These are phyloP conservation scores for Lasioglossum villosulum DNA, from an alignment of 2,888 invertebrate genomes.

Conservation along the genomic window DNA sequence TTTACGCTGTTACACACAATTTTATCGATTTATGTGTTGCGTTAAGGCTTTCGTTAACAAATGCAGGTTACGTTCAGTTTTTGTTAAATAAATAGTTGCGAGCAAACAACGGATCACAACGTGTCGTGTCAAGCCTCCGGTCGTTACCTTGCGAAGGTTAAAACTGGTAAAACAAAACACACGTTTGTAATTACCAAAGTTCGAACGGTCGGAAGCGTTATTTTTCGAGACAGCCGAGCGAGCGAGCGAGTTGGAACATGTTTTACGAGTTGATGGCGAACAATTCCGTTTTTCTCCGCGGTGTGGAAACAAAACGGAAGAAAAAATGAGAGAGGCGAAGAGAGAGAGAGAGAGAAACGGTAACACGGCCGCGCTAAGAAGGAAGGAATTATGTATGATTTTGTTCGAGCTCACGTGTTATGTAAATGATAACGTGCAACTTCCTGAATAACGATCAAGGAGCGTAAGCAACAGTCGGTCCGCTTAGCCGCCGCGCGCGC, in stretches of 20 bases:
- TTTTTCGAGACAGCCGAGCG: not conserved
- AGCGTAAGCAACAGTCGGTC: slow-evolving; percentile 55
- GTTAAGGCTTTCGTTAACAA: too few relatives aligned
- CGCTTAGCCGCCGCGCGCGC: slow-evolving; percentile 30
- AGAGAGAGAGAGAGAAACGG: slow-evolving; percentile 4
- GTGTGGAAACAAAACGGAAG: not conserved
- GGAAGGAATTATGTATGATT: slow-evolving; percentile 66
- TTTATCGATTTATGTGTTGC: too few relatives aligned
- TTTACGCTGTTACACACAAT: too few relatives aligned
- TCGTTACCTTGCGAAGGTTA: too few relatives aligned
- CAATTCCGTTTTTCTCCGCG: slow-evolving; percentile 22
- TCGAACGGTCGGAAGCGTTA: not conserved
- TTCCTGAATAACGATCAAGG: slow-evolving; percentile 71
- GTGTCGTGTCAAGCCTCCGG: too few relatives aligned
- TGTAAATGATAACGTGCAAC: slow-evolving; percentile 72
- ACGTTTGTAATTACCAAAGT: not conserved
- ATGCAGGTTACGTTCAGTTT: too few relatives aligned
- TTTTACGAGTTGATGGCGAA: not conserved
- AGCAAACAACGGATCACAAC: too few relatives aligned
- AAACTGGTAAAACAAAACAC: not conserved
- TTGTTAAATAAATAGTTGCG: too few relatives aligned
- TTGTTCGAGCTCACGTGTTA: slow-evolving; percentile 64
- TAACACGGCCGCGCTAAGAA: slow-evolving; percentile 60
- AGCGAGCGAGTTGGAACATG: not conserved
- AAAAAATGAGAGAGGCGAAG: not conserved